Evolutionary conservation across 2,888 invertebrate genomes (phyloP).

Genomic region (Megamerina dolium): DNA sequence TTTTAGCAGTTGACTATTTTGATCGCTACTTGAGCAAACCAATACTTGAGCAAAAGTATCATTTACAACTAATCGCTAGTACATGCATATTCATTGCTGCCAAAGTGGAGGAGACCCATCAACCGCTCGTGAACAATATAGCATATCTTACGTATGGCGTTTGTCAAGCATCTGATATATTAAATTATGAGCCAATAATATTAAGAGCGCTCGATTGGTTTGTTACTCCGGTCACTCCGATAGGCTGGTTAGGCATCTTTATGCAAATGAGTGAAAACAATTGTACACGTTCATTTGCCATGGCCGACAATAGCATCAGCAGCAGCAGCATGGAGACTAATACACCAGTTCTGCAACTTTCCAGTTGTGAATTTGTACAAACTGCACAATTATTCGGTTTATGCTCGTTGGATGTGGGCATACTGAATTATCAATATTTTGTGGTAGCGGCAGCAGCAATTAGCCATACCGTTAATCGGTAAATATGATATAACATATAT

Average conservation of each 20-base stretch:
- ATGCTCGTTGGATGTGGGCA: slow-evolving; percentile 79
- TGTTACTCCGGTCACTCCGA: slow-evolving; percentile 82
- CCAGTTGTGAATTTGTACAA: slow-evolving; percentile 75
- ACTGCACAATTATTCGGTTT: slow-evolving; percentile 86
- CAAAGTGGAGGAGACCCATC: slow-evolving; percentile 91
- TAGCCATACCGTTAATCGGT: slow-evolving; percentile 69
- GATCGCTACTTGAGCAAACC: slow-evolving; percentile 84
- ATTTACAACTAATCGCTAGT: slow-evolving; percentile 87
- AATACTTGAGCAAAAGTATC: slow-evolving; percentile 74
- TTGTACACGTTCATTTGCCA: slow-evolving; percentile 41
- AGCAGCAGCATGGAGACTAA: slow-evolving; percentile 17
- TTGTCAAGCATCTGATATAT: slow-evolving; percentile 78
- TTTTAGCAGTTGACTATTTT: slow-evolving; percentile 89
- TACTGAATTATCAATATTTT: slow-evolving; percentile 76
- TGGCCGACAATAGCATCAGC: background rate
- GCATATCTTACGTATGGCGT: slow-evolving; percentile 97
- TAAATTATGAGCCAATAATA: slow-evolving; percentile 70
- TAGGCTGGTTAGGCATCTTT: slow-evolving; percentile 89
- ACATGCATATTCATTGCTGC: slow-evolving; percentile 91
- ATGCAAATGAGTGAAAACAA: slow-evolving; percentile 73
- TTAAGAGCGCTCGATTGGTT: slow-evolving; percentile 80
- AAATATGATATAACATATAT: too few relatives aligned
- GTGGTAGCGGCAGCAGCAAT: slow-evolving; percentile 86
- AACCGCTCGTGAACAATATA: slow-evolving; percentile 91
- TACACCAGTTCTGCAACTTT: slow-evolving; percentile 88